Conservation (phyloP, 1,140 invertebrate species). For the Conus betulinus region DNA sequence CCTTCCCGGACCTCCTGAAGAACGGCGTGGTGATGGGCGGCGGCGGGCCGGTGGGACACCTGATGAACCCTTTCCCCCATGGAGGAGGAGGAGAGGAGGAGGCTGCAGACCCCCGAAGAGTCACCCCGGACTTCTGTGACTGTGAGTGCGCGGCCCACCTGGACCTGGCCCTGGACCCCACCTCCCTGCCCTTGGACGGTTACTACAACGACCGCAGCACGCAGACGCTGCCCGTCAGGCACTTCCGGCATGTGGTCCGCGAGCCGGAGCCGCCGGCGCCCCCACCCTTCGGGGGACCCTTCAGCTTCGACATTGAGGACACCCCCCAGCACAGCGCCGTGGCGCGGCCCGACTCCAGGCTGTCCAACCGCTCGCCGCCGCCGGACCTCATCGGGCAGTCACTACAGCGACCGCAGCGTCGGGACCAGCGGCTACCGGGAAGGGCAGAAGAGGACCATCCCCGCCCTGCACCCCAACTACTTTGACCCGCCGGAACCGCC, state of each 20-base stretch:
- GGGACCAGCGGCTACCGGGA: constrained; percentile 34
- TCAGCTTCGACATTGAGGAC: constrained; percentile 33
- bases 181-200: constrained; percentile 29
- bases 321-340: neutral
- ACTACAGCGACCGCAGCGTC: constrained; percentile 39
- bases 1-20: constrained; percentile 25
- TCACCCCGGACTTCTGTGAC: constrained; percentile 28
- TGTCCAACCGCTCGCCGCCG: constrained; percentile 35
- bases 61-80: neutral
- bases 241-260: constrained; percentile 33
- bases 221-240: constrained; percentile 46
- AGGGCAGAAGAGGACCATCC: constrained; percentile 39
- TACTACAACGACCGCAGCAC: constrained; percentile 45
- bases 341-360: neutral
- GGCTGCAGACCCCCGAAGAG: constrained; percentile 2
- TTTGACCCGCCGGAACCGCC: constrained; percentile 37
- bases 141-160: constrained; percentile 22
- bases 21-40: constrained; percentile 11
- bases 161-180: neutral
- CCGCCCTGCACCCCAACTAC: constrained; percentile 49
- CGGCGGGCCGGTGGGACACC: neutral
- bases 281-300: neutral
- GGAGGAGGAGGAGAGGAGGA: no score
- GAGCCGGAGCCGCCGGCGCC: constrained; percentile 10
- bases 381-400: constrained; percentile 41